These are phyloP conservation scores for Diloba caeruleocephala DNA, from an alignment of 2,888 invertebrate species.

Conservation along the genomic window DNA sequence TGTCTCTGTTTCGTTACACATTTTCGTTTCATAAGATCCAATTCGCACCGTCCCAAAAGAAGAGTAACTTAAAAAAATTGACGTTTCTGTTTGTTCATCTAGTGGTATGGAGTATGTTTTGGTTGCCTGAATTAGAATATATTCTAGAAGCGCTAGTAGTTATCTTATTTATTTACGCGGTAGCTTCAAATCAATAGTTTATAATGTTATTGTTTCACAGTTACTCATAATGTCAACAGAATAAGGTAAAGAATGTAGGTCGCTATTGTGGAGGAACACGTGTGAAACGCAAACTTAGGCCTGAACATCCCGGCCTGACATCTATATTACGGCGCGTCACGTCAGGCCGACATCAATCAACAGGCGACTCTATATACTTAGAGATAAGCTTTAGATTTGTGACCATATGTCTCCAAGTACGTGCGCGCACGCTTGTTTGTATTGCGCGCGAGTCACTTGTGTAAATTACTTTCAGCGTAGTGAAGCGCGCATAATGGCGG, in stretches of 20 bases:
- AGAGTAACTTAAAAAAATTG: no score
- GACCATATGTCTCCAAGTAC: background rate
- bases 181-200: slow-evolving; percentile 1
- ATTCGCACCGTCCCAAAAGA: no score
- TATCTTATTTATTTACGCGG: background rate
- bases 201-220: slow-evolving; percentile 5
- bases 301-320: slow-evolving; percentile 65
- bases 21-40: no score
- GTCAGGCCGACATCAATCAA: slow-evolving; percentile 56
- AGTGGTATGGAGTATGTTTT: no score
- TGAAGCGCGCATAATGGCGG: slow-evolving; percentile 47
- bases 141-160: no score
- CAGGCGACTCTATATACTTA: slow-evolving; percentile 55
- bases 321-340: slow-evolving; percentile 71
- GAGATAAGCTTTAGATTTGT: slow-evolving; percentile 55
- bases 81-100: no score
- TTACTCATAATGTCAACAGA: slow-evolving; percentile 26
- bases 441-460: slow-evolving; percentile 75
- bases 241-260: slow-evolving; percentile 64
- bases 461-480: slow-evolving; percentile 74
- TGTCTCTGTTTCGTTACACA: no score
- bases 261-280: slow-evolving; percentile 59
- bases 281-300: slow-evolving; percentile 83
- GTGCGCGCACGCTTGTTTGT: slow-evolving; percentile 54
- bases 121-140: background rate